Evolutionary conservation across 1,140 invertebrate genomes (phyloP).

Genomic region (Micrasema minimum): DNA sequence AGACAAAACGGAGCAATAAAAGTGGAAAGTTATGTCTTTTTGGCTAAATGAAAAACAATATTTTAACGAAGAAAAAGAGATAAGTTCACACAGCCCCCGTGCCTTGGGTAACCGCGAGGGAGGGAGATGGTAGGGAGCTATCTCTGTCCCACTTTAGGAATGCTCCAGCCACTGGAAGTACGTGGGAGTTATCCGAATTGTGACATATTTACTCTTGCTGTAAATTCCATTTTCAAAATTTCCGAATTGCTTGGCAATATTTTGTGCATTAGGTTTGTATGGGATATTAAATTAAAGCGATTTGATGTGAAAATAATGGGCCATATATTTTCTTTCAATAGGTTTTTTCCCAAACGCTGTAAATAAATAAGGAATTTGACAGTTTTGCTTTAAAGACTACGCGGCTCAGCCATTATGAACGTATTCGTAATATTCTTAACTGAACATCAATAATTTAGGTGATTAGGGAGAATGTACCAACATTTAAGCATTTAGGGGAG

Average conservation of each 20-base stretch:
- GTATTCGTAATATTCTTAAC: too few relatives aligned
- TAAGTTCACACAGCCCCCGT: conserved; percentile 45
- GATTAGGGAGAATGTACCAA: too few relatives aligned
- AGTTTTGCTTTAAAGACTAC: too few relatives aligned
- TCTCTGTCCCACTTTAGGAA: not conserved
- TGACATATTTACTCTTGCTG: conserved; percentile 30
- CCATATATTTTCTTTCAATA: not conserved
- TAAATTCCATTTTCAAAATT: too few relatives aligned
- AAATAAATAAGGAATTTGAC: too few relatives aligned
- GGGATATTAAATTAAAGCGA: conserved; percentile 9
- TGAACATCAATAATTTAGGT: too few relatives aligned
- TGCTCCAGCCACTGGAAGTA: not conserved
- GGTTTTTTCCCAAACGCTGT: too few relatives aligned
- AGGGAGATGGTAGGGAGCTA: conserved; percentile 1
- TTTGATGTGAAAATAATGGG: conserved; percentile 8
- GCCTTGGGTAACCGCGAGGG: conserved; percentile 29
- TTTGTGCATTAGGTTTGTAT: conserved; percentile 5
- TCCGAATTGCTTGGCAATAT: not conserved
- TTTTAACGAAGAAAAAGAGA: conserved; percentile 54
- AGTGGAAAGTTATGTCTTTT: conserved; percentile 52
- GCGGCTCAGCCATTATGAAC: too few relatives aligned
- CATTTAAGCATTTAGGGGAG: too few relatives aligned
- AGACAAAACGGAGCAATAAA: conserved; percentile 51
- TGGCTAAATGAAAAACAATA: conserved; percentile 55
- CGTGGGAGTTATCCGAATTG: conserved; percentile 33